These are phyloP conservation scores for Tachina grossa DNA, from an alignment of 2,888 invertebrate genomes.

Conservation along the genomic window DNA sequence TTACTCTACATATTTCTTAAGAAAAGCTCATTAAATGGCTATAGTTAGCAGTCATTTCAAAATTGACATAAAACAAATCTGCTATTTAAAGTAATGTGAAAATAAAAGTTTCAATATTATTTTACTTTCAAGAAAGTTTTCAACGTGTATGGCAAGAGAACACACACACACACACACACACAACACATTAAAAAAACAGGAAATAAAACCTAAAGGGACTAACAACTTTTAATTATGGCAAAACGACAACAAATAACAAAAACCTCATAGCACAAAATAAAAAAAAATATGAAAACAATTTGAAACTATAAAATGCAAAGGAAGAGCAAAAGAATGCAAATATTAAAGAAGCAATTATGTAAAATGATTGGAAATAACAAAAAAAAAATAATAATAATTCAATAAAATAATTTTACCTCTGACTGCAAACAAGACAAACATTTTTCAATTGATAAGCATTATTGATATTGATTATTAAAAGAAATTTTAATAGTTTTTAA, in stretches of 20 bases:
- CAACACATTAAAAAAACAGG: conserved; percentile 26
- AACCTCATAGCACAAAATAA: conserved; percentile 28
- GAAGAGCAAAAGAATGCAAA: conserved; percentile 36
- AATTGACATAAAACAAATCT: conserved; percentile 4
- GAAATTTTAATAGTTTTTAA: conserved; percentile 35
- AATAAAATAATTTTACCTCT: conserved; percentile 14
- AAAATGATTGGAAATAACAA: conserved; percentile 50
- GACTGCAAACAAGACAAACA: neutral
- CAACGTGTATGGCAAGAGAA: conserved; percentile 1
- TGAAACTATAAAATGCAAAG: conserved; percentile 30
- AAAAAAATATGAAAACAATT: conserved; percentile 39
- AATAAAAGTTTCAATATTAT: conserved; percentile 41
- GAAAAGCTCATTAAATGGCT: conserved; percentile 29
- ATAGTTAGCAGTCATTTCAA: conserved; percentile 6
- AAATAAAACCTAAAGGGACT: conserved; percentile 53
- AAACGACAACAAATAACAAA: conserved; percentile 56
- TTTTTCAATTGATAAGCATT: neutral
- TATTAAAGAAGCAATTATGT: conserved; percentile 54
- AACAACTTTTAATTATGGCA: conserved; percentile 69
- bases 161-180: conserved; percentile 12
- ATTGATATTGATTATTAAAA: conserved; percentile 9
- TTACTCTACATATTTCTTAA: too few relatives aligned
- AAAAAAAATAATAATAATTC: neutral
- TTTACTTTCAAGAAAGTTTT: conserved; percentile 18
- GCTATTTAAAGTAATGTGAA: conserved; percentile 42